Evolutionary conservation across 2,797 vertebrate genomes (phyloP).

Genomic region (Odontamblyopus lacepedii): DNA sequence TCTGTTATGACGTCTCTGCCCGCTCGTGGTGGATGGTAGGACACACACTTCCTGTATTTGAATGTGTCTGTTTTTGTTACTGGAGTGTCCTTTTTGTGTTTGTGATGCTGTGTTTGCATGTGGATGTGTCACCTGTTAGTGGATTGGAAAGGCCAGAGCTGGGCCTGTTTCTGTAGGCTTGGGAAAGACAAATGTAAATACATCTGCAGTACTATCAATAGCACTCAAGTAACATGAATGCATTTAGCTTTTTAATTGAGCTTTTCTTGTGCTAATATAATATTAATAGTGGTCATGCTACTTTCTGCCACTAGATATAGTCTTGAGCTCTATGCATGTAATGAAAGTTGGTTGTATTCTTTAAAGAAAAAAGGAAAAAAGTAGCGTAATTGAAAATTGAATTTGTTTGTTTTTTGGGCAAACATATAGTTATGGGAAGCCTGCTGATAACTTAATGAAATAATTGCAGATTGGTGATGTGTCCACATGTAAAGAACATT

Average conservation of each 20-base stretch:
- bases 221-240: neutral
- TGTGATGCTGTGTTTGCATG: slow-evolving; percentile 37
- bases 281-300: neutral
- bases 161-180: neutral
- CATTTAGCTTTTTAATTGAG: no score
- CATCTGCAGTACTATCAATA: neutral
- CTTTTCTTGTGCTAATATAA: no score
- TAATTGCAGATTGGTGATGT: neutral
- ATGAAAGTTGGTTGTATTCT: no score
- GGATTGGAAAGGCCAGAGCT: slow-evolving; percentile 29
- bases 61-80: slow-evolving; percentile 36
- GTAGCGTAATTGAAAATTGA: no score
- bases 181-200: neutral
- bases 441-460: neutral
- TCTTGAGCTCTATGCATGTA: neutral
- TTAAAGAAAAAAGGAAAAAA: no score
- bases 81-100: slow-evolving; percentile 11
- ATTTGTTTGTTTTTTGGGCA: no score
- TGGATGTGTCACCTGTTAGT: slow-evolving; percentile 19
- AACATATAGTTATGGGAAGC: no score
- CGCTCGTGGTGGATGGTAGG: slow-evolving; percentile 83
- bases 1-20: slow-evolving; percentile 81
- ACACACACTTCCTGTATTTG: slow-evolving; percentile 51
- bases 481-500: slow-evolving; percentile 7
- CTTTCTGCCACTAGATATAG: neutral